Base-by-base conservation (phyloP, 2,797 vertebrate species). In the Phataginus tetradactyla region DNA sequence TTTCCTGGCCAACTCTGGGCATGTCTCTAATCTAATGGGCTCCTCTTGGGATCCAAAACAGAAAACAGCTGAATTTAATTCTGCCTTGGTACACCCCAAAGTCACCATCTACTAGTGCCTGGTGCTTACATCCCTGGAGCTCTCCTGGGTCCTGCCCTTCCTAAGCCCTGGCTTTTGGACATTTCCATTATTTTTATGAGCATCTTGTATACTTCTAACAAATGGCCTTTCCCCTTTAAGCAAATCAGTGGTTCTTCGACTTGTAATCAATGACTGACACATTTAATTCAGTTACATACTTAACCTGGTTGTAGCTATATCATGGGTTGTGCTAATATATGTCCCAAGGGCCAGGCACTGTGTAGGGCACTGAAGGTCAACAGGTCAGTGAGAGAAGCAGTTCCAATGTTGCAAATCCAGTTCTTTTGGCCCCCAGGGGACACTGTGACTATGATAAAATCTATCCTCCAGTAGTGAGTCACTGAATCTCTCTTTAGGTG, bases 31-130 rank as follows among this genome's bases (percentile, higher is more conserved):
- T 1, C 18, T 18, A 90, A 6, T 7, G 39, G 6, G 10, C 7
- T 64, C 12, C 23, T 69, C 20, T 51, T 49, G 21, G 37, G 66
- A 71, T 37, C 15, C 34, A 51, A 87, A 49, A 72, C 0, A n/a
- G 59, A 81, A 77, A 68, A 15, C 2, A 39, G 18, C 27, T 55
- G 5, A 53, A 25, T 55, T 15, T 77, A n/a, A 72, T 68, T 45
- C 15, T 74, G 5, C 13, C 4, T 1, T 7, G 21, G 2, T 15
- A 14, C 2, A 63, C 3, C 15, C 14, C 9, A 9, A 15, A 32
- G 51, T 32, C 7, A 37, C 37, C 49, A 1, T 34, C 11, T 4
- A 7, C 5, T 23, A 37, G 14, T 66, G 34, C 29, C 61, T 92
- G 4, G 15, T 29, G 4, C 13, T 53, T 32, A 3, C 27, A 14